These are phyloP conservation scores for Centruroides vittatus DNA, from an alignment of 1,140 invertebrate genomes.

Conservation along the genomic window DNA sequence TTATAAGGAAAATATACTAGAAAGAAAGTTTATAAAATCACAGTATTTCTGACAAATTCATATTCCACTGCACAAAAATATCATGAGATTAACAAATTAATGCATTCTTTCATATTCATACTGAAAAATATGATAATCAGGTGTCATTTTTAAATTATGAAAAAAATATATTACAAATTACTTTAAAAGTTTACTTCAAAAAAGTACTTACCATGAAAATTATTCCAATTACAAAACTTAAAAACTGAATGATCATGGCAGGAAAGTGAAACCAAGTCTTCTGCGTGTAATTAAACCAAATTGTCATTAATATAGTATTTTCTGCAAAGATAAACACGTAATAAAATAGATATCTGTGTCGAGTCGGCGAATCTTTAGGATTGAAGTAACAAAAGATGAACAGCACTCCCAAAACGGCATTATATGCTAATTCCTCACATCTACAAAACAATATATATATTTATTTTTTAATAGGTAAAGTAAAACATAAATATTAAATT, in stretches of 20 bases:
- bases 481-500: too few relatives aligned
- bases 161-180: too few relatives aligned
- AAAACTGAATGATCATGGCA: slow-evolving; percentile 15
- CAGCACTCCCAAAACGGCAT: slow-evolving; percentile 12
- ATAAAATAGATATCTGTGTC: slow-evolving; percentile 17
- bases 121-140: too few relatives aligned
- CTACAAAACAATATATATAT: slow-evolving; percentile 1
- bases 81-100: too few relatives aligned
- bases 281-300: slow-evolving; percentile 15
- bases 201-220: slow-evolving; percentile 18
- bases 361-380: slow-evolving; percentile 20
- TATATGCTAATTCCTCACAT: slow-evolving; percentile 14
- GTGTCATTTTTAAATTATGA: too few relatives aligned
- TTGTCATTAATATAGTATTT: slow-evolving; percentile 17
- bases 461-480: neutral
- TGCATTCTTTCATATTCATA: too few relatives aligned
- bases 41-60: too few relatives aligned
- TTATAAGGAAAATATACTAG: too few relatives aligned
- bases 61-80: too few relatives aligned
- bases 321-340: slow-evolving; percentile 19
- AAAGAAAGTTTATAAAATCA: too few relatives aligned
- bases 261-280: slow-evolving; percentile 12
- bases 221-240: slow-evolving; percentile 16
- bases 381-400: slow-evolving; percentile 25
- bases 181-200: neutral